phyloP scores from a whole-genome alignment of 2,113 vertebrate species.

The Zootoca vivipara region DNA sequence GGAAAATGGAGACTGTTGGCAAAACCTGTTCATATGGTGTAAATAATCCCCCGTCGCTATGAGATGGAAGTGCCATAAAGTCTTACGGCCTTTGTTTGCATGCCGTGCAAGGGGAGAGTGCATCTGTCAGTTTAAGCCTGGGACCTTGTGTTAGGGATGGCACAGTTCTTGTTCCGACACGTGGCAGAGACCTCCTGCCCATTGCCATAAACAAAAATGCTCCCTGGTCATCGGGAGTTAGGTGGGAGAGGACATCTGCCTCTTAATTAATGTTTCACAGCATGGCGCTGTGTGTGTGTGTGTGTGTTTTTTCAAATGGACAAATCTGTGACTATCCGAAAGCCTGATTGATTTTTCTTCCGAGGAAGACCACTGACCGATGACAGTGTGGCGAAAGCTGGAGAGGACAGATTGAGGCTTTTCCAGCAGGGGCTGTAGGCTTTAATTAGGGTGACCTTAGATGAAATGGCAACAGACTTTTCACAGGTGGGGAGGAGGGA shows the following conservation, averaged over 20 bases:
- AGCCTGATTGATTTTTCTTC: conserved; percentile 58
- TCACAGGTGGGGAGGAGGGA: conserved; percentile 46
- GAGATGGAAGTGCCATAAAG: background rate
- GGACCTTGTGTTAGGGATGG: background rate
- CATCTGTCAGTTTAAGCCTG: conserved; percentile 17
- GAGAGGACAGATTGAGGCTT: conserved; percentile 40
- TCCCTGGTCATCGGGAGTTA: background rate
- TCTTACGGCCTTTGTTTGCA: background rate
- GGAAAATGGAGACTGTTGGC: background rate
- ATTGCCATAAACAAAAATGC: background rate
- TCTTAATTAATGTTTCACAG: conserved; percentile 64
- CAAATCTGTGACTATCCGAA: conserved; percentile 46
- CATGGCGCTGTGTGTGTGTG: conserved; percentile 22
- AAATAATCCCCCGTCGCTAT: background rate
- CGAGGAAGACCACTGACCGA: conserved; percentile 45
- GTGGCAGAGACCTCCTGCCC: background rate
- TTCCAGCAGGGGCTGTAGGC: conserved; percentile 41
- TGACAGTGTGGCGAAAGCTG: conserved; percentile 45
- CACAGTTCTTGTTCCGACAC: background rate
- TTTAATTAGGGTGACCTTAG: conserved; percentile 50
- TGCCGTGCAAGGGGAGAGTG: background rate
- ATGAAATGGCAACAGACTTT: conserved; percentile 55
- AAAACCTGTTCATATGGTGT: background rate
- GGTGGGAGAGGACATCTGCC: conserved; percentile 67
- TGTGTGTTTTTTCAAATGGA: conserved; percentile 45